These are phyloP conservation scores for Malacoraja senta DNA, from an alignment of 2,797 vertebrate species.

Conservation along the genomic window DNA sequence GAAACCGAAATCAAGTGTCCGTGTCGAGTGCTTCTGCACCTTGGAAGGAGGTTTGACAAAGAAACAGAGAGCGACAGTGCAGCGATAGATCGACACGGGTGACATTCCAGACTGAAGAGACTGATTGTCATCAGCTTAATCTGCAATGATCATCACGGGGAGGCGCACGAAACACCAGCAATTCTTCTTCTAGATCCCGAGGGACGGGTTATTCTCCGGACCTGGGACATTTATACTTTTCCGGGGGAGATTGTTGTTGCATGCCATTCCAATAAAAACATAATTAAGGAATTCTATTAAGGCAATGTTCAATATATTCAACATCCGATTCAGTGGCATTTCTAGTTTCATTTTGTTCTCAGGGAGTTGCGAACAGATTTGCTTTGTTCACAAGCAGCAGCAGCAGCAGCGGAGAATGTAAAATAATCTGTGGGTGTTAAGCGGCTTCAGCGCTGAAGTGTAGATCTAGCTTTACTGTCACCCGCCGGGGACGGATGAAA, in stretches of 20 bases:
- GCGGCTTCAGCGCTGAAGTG: background rate
- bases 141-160: background rate
- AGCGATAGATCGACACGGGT: background rate
- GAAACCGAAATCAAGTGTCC: too few relatives aligned
- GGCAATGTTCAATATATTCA: too few relatives aligned
- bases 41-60: too few relatives aligned
- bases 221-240: background rate
- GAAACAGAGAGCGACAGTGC: background rate
- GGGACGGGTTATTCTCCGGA: background rate
- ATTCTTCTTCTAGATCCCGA: background rate
- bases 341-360: too few relatives aligned
- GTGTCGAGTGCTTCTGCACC: background rate
- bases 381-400: too few relatives aligned
- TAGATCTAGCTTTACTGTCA: background rate
- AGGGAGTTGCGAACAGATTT: too few relatives aligned
- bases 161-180: background rate
- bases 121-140: background rate
- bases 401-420: too few relatives aligned
- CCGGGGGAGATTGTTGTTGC: too few relatives aligned
- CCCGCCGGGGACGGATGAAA: background rate
- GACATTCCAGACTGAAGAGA: background rate
- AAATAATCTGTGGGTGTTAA: too few relatives aligned
- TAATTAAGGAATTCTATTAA: too few relatives aligned
- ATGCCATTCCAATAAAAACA: too few relatives aligned
- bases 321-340: too few relatives aligned